phyloP scores from a whole-genome alignment of 2,797 vertebrate species.

The Scarus forsteni region DNA sequence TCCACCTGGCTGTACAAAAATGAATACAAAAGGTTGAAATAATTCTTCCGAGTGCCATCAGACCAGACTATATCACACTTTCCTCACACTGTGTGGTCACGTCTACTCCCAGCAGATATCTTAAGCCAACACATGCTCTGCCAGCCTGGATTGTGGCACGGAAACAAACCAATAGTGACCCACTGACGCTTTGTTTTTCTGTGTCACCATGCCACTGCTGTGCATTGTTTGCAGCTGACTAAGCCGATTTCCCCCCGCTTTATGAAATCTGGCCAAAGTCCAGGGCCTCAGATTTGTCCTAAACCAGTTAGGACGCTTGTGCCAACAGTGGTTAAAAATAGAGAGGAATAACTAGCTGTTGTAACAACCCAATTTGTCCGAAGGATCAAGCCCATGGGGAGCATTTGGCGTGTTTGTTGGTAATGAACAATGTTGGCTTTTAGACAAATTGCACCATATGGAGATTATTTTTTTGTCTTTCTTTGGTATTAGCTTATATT shows the following conservation, averaged over 20 bases:
- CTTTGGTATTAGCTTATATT: not conserved
- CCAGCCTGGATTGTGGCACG: slow-evolving; percentile 48
- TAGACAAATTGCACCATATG: slow-evolving; percentile 21
- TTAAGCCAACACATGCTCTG: slow-evolving; percentile 45
- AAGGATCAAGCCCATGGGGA: slow-evolving; percentile 58
- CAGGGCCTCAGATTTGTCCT: slow-evolving; percentile 72
- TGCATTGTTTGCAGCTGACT: slow-evolving; percentile 75
- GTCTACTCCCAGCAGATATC: slow-evolving; percentile 42
- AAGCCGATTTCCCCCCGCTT: slow-evolving; percentile 72
- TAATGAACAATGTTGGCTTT: slow-evolving; percentile 24
- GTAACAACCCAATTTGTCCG: slow-evolving; percentile 66
- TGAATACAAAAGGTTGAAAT: slow-evolving; percentile 1
- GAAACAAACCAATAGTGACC: slow-evolving; percentile 64
- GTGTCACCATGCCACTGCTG: slow-evolving; percentile 68
- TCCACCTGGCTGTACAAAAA: not conserved
- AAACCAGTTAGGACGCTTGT: slow-evolving; percentile 39
- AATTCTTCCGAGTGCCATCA: not conserved
- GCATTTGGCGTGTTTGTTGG: slow-evolving; percentile 50
- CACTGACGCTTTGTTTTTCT: slow-evolving; percentile 71
- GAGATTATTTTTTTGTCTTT: slow-evolving; percentile 29
- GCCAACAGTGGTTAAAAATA: slow-evolving; percentile 56
- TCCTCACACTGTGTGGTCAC: slow-evolving; percentile 64
- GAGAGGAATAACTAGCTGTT: slow-evolving; percentile 52
- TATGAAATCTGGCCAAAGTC: slow-evolving; percentile 63
- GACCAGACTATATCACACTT: slow-evolving; percentile 3